Evolutionary conservation across 2,888 invertebrate genomes (phyloP), one percentile per base, ranked within the genome.

Genomic region (Ctena decussata): DNA sequence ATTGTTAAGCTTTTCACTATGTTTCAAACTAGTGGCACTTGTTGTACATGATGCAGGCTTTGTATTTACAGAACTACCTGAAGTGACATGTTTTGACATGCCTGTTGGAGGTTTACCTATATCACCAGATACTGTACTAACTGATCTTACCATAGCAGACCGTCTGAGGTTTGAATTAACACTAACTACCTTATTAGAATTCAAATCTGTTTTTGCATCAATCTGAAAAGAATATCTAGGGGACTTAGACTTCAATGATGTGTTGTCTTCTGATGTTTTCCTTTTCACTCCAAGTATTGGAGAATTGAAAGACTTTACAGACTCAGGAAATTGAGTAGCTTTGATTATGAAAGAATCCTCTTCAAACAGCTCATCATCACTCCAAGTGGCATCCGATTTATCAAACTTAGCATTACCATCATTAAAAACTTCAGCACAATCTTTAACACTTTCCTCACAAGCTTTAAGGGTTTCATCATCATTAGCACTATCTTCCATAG

Each of bases 301-400:
- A 24, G 88, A 82, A 70, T 30, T 53, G 57, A 80, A 80, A 39
- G 80, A 74, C 41, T 46, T 79, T 2, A n/a, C 41, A 21, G 79
- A 72, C 6, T 73, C 75, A 2, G 91, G 86, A 39, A 90, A 24
- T 77, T 93, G 93, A 30, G 93, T 92, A 6, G 91, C 92, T 80
- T 90, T 89, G 3, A 93, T 84, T 41, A 93, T 90, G 60, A 92
- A 92, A 11, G 92, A 92, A 49, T 92, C 89, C 24, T 91, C 88
- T n/a, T 88, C 89, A 77, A 93, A 92, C 18, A 92, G 73, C 35
- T 93, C 93, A 74, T 93, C 93, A 77, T 93, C 93, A 80, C 91
- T 91, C 93, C 93, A 93, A 30, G 65, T 73, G 15, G 82, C 80
- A 15, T 89, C 88, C 6, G 35, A 65, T 21, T 65, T 65, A 21